phyloP scores from a whole-genome alignment of 2,888 invertebrate species.

The Pseudococcus longispinus region DNA sequence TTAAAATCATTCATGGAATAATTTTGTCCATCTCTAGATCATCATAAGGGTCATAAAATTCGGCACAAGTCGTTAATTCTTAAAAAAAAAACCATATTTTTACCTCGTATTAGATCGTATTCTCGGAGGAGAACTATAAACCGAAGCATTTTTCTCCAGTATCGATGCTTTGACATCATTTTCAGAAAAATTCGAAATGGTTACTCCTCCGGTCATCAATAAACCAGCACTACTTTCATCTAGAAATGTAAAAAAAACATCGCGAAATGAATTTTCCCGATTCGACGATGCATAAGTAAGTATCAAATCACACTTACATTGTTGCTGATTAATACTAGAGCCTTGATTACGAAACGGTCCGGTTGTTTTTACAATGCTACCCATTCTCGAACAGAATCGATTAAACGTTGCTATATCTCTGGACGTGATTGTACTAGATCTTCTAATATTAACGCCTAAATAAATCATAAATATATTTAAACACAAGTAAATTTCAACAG shows the following conservation, averaged over 20 bases:
- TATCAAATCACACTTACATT: slow-evolving; percentile 60
- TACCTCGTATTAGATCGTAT: slow-evolving; percentile 46
- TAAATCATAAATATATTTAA: neutral
- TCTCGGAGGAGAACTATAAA: slow-evolving; percentile 50
- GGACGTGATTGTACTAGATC: slow-evolving; percentile 51
- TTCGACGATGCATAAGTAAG: neutral
- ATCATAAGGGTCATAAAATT: too few species aligned
- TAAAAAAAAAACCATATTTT: too few species aligned
- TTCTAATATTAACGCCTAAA: slow-evolving; percentile 9
- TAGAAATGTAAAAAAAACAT: slow-evolving; percentile 58
- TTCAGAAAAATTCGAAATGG: slow-evolving; percentile 43
- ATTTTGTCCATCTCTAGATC: too few species aligned
- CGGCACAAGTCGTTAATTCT: too few species aligned
- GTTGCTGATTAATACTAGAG: slow-evolving; percentile 60
- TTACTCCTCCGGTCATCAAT: slow-evolving; percentile 65
- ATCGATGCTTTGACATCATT: slow-evolving; percentile 41
- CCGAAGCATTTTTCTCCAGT: slow-evolving; percentile 36
- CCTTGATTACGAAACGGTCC: slow-evolving; percentile 61
- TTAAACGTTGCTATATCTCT: slow-evolving; percentile 64
- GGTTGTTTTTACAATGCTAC: slow-evolving; percentile 72
- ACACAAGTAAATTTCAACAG: neutral
- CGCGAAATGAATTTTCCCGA: neutral
- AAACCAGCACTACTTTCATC: slow-evolving; percentile 66
- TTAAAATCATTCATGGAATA: neutral
- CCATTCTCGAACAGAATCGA: slow-evolving; percentile 68